Evolutionary conservation across 2,113 vertebrate genomes (phyloP), one percentile per base, ranked within the genome.

Genomic region (Ahaetulla prasina): DNA sequence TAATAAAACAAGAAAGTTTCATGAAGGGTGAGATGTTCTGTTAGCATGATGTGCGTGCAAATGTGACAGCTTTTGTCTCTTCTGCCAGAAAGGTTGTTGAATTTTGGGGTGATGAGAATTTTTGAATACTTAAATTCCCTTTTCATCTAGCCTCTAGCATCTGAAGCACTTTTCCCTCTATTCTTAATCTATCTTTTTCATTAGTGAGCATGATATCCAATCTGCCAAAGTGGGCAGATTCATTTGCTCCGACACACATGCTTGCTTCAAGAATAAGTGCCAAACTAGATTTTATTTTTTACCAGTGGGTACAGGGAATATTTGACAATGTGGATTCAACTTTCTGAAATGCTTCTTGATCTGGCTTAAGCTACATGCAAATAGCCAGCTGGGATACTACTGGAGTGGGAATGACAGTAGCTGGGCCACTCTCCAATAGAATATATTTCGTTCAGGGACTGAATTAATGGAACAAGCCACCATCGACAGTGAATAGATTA

Each of bases 41-140:
- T 92, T 2, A 85, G 39, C 57, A 53, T 95, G 87, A 94, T 95
- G n/a, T 89, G 84, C 25, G n/a, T 88, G 63, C 47, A 92, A 95
- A 95, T 74, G 87, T 60, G 86, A 92, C 95, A 95, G 93, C 88
- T 80, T 68, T 89, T 89, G 63, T 68, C 89, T 63, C 93, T 86
- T 89, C 68, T 93, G 63, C 74, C n/a, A 52, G 60, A n/a, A 80
- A 53, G 54, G 5, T 49, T 91, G 53, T 52, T 88, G 94, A 80
- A 94, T 39, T 16, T 11, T 85, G 35, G n/a, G 45, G 12, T 87
- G 92, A 93, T 93, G 45, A 89, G 89, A 94, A 88, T 92, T 93
- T 91, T 94, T 53, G 94, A 94, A 89, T 52, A 57, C 14, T 87
- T 55, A 27, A 11, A 87, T 87, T 39, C 47, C 50, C 30, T 87